Conservation (phyloP, 2,113 vertebrate genomes). For the Apodemus speciosus region DNA sequence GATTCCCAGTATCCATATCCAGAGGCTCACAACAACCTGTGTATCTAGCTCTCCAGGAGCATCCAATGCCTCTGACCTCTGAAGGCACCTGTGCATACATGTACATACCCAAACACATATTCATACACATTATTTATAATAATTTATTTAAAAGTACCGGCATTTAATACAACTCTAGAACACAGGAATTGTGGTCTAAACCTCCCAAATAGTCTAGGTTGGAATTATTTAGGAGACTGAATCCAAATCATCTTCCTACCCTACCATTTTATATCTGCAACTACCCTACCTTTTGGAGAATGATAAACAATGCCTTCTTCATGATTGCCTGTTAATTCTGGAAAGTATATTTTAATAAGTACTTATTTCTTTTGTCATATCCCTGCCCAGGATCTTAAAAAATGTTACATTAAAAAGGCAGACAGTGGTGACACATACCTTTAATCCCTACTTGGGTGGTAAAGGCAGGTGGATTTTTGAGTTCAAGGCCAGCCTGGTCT, state of each 20-base stretch:
- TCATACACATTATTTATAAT: background rate
- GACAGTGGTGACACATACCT: too few relatives aligned
- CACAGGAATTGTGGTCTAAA: background rate
- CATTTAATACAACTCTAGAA: background rate
- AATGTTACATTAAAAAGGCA: background rate
- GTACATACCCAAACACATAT: background rate
- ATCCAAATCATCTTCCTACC: background rate
- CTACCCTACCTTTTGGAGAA: accelerated
- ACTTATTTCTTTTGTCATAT: background rate
- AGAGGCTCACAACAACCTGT: background rate
- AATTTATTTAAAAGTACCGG: background rate
- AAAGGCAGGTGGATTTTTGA: too few relatives aligned
- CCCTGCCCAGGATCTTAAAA: background rate
- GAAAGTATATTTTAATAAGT: background rate
- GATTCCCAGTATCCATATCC: background rate
- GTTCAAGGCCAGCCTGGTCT: too few relatives aligned
- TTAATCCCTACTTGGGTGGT: too few relatives aligned
- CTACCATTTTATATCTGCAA: background rate
- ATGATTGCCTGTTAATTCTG: constrained; percentile 34
- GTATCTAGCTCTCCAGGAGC: background rate
- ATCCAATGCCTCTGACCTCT: background rate
- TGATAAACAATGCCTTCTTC: background rate
- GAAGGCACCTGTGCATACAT: background rate
- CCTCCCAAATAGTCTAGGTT: background rate
- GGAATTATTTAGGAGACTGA: background rate